phyloP scores from a whole-genome alignment of 2,888 invertebrate genomes.

The Patella caerulea region DNA sequence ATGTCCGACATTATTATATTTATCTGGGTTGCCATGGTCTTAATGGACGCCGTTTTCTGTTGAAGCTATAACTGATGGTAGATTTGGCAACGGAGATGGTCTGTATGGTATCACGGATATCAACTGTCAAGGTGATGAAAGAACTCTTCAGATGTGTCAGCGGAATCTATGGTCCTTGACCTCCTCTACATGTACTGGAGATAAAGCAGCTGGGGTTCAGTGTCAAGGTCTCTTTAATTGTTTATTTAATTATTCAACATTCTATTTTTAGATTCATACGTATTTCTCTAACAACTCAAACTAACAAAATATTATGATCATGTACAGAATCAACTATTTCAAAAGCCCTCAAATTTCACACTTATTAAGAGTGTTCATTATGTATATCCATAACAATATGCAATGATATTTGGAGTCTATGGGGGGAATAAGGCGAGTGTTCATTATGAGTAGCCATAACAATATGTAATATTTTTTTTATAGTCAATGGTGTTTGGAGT shows the following conservation, averaged over 20 bases:
- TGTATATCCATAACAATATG: too few relatives aligned
- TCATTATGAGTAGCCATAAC: too few relatives aligned
- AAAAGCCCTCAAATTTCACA: too few relatives aligned
- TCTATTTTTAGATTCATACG: neutral
- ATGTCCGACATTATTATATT: too few relatives aligned
- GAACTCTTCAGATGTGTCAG: slow-evolving; percentile 46
- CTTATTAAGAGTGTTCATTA: too few relatives aligned
- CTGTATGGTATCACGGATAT: slow-evolving; percentile 31
- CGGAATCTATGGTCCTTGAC: slow-evolving; percentile 35
- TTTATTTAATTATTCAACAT: too few relatives aligned
- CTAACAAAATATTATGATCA: too few relatives aligned
- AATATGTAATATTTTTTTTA: neutral
- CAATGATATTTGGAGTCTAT: too few relatives aligned
- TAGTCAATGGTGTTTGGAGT: slow-evolving; percentile 64
- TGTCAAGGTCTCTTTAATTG: slow-evolving; percentile 47
- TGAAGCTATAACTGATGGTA: slow-evolving; percentile 37
- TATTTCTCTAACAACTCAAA: neutral
- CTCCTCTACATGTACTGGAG: slow-evolving; percentile 22
- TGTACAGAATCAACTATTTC: too few relatives aligned
- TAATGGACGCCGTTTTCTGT: neutral
- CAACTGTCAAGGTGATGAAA: slow-evolving; percentile 42
- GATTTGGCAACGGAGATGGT: slow-evolving; percentile 30
- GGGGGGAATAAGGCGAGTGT: too few relatives aligned
- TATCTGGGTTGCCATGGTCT: neutral
- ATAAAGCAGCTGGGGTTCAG: slow-evolving; percentile 46